Evolutionary conservation across 2,888 invertebrate species (phyloP), one percentile per base, ranked within the genome.

Genomic region (Nymphalis polychloros): DNA sequence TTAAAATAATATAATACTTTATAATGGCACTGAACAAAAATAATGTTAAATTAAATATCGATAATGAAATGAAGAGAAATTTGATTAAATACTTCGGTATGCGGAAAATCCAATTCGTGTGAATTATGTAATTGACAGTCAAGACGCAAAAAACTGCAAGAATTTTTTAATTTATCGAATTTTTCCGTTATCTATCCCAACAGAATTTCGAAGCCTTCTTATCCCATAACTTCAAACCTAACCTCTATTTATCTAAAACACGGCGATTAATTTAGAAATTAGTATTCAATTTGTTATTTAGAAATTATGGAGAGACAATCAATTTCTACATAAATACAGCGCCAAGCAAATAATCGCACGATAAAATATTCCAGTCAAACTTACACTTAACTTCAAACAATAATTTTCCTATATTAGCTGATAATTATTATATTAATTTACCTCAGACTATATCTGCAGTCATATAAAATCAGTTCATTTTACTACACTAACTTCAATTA

Each of bases 11-110:
- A 85, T 87, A 90, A 91, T 89, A 89, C 88, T 89, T 84, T 83
- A 84, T 84, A 89, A 91, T 91, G 91, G 91, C 91, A 91, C 91
- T 87, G 88, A 89, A 89, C 79, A 85, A 87, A 86, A 87, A 84
- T 80, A 77, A 84, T 70, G 71, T 75, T 85, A 82, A 78, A 78
- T 81, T 81, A 79, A 82, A 79, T 81, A 66, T 78, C 77, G 80
- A 83, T 78, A 79, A 79, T 57, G 59, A 63, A 64, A 59, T 64
- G 41, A 63, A 60, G 77, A 75, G 78, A 76, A 78, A 63, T 47
- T 19, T 72, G 70, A 59, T n/a, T 59, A 60, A 53, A 59, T 31
- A 63, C 20, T 17, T 64, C 10, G 75, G 77, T 78, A 31, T 31
- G 31, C 17, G 31, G 20, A 31, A 53, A 53, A 53, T 19, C 8